Conservation (phyloP, 2,888 invertebrate species). For the Nephrotoma appendiculata region DNA sequence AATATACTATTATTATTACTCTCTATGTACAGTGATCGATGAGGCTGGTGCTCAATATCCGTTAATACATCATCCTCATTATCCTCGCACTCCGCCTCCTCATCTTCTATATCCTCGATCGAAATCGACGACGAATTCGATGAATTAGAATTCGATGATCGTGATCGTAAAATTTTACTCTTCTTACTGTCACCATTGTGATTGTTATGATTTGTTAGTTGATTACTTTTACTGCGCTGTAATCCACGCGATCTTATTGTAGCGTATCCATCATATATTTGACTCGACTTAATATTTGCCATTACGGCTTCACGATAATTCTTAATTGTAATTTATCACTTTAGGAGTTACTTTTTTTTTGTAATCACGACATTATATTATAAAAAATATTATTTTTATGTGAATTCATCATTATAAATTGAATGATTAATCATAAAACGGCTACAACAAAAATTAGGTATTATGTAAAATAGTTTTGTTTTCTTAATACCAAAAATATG, state of each 20-base stretch:
- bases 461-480: background rate
- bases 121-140: background rate
- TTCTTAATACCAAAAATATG: background rate
- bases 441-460: background rate
- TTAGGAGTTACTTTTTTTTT: background rate
- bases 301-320: constrained; percentile 1
- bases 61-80: background rate
- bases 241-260: constrained; percentile 55
- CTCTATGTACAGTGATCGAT: background rate
- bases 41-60: background rate
- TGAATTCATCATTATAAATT: background rate
- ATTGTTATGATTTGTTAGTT: constrained; percentile 14
- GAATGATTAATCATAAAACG: background rate
- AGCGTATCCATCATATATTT: constrained; percentile 74
- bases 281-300: constrained; percentile 23
- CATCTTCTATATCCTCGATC: background rate
- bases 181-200: background rate
- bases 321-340: background rate
- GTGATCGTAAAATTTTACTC: background rate
- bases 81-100: background rate
- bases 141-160: background rate
- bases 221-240: constrained; percentile 27
- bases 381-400: no score
- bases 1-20: background rate
- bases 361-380: background rate